Conservation (phyloP, 2,113 vertebrate species). For the Sinocyclocheilus anshuiensis region DNA sequence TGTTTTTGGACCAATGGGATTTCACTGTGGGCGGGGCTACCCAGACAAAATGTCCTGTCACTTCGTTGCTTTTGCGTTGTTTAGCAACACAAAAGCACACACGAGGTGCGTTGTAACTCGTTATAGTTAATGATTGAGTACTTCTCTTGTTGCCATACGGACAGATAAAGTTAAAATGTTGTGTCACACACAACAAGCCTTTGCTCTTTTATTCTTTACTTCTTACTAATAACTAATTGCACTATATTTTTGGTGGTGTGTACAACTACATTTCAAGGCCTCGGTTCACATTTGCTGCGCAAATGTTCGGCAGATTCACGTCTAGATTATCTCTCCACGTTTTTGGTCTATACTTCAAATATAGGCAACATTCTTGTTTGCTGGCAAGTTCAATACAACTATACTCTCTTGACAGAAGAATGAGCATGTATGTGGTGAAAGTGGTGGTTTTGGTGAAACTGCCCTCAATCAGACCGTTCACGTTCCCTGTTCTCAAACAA, state of each 20-base stretch:
- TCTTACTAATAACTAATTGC: conserved; percentile 69
- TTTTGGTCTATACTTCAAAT: conserved; percentile 39
- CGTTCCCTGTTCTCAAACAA: conserved; percentile 17
- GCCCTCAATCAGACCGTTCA: conserved; percentile 21
- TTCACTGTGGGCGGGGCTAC: conserved; percentile 16
- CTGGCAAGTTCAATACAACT: conserved; percentile 16
- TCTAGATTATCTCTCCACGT: conserved; percentile 59
- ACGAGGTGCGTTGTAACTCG: background rate
- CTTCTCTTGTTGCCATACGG: conserved; percentile 12
- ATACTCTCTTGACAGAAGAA: background rate
- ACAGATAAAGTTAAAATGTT: conserved; percentile 23
- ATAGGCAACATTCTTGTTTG: conserved; percentile 26
- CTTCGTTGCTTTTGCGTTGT: background rate
- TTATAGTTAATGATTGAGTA: background rate
- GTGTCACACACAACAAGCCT: conserved; percentile 18
- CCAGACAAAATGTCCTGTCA: background rate
- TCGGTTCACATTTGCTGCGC: conserved; percentile 26
- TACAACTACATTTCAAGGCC: conserved; percentile 52
- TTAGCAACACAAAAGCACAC: background rate
- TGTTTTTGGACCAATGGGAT: conserved; percentile 8
- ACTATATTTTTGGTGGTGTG: conserved; percentile 62
- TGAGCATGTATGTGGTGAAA: conserved; percentile 35
- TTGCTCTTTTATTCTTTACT: background rate
- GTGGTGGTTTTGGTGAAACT: conserved; percentile 37
- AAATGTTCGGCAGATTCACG: conserved; percentile 29